phyloP scores from a whole-genome alignment of 2,797 vertebrate genomes.

The Atherinosoma microstoma region DNA sequence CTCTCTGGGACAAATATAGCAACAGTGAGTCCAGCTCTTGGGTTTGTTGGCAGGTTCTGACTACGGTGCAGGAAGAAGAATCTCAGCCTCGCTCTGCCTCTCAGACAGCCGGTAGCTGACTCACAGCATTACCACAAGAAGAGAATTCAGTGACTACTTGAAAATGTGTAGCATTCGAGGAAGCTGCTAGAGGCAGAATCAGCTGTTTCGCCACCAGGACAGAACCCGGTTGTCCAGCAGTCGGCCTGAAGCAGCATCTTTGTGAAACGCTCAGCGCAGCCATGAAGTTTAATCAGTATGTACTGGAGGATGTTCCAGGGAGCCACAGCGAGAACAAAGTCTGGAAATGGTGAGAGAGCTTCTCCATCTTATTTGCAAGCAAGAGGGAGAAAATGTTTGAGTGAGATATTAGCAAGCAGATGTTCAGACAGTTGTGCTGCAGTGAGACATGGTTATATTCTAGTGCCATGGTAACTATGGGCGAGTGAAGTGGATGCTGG shows the following conservation, averaged over 20 bases:
- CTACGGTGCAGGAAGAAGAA: conserved; percentile 31
- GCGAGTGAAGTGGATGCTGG: background rate
- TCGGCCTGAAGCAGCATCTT: conserved; percentile 24
- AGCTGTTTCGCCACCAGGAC: conserved; percentile 19
- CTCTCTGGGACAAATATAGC: conserved; percentile 46
- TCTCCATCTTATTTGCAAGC: background rate
- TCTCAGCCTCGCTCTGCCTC: conserved; percentile 7
- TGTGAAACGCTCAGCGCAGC: conserved; percentile 57
- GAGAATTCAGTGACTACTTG: conserved; percentile 3
- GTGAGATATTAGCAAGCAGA: conserved; percentile 21
- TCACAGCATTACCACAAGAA: conserved; percentile 18
- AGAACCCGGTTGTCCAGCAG: conserved; percentile 34
- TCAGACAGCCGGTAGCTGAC: conserved; percentile 12
- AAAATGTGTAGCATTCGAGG: conserved; percentile 18
- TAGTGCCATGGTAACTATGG: background rate
- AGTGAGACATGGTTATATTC: background rate
- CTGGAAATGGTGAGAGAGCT: conserved; percentile 83
- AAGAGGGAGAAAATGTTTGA: background rate
- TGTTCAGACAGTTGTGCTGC: background rate
- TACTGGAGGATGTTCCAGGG: conserved; percentile 53
- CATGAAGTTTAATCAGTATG: conserved; percentile 83
- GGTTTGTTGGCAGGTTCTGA: conserved; percentile 3
- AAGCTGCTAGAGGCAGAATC: conserved; percentile 44
- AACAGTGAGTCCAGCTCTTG: conserved; percentile 28
- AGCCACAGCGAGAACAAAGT: conserved; percentile 59